Percentiles rank a stretch among this genome's conserved stretches.
Evolutionary conservation across 2,113 vertebrate species (phyloP).

Genomic region (Odocoileus hemionus): DNA sequence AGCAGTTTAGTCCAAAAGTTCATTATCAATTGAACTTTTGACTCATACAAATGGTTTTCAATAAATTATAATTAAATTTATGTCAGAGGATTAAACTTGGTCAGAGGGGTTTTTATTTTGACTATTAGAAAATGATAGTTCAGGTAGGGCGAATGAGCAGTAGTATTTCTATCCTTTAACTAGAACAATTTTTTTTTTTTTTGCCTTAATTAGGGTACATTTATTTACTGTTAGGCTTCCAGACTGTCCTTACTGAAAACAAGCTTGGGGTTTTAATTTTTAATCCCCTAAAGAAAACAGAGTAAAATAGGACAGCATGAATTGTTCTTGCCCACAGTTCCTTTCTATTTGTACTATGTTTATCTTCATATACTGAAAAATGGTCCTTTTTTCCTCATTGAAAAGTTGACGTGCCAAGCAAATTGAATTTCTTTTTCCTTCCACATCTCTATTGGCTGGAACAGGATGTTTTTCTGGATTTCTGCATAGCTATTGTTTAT

Average conservation of each 20-base stretch:
- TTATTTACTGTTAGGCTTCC: constrained; percentile 65
- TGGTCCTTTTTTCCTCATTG: constrained; percentile 19
- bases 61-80: constrained; percentile 59
- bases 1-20: constrained; percentile 50
- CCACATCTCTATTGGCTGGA: background rate
- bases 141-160: background rate
- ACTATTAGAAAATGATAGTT: constrained; percentile 49
- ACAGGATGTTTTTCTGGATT: constrained; percentile 25
- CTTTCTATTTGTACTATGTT: constrained; percentile 53
- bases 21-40: constrained; percentile 63
- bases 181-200: constrained; percentile 45
- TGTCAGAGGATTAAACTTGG: constrained; percentile 1
- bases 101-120: constrained; percentile 27
- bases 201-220: constrained; percentile 56
- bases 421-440: constrained; percentile 51
- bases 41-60: constrained; percentile 63
- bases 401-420: constrained; percentile 38
- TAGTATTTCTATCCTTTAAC: constrained; percentile 17
- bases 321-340: constrained; percentile 49
- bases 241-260: constrained; percentile 44
- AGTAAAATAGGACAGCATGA: constrained; percentile 61
- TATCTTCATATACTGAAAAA: constrained; percentile 64
- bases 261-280: constrained; percentile 61
- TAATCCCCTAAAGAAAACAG: constrained; percentile 61
- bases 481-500: constrained; percentile 1